A percentile compares a stretch with the other conserved stretches of the same genome.
Conservation (phyloP, 35 echinoderm and acorn worm species). For the Heliocidaris tuberculata region DNA sequence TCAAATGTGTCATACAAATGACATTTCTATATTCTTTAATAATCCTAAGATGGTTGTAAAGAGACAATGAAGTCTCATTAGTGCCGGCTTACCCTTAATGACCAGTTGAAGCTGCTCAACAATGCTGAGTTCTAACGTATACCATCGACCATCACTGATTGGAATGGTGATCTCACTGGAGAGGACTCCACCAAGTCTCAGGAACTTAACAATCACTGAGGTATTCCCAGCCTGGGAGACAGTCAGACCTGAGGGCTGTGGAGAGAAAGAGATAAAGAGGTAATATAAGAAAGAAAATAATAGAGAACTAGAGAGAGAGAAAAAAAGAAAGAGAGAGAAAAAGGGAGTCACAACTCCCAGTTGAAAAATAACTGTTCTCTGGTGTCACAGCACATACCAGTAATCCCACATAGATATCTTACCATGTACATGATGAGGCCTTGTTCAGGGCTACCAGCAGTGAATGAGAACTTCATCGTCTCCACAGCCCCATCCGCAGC, state of each 20-base stretch:
- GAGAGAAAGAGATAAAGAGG: neutral
- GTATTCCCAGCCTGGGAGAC: slow-evolving; percentile 63
- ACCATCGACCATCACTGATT: slow-evolving; percentile 85
- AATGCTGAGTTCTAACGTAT: slow-evolving; percentile 55
- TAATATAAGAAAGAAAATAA: neutral
- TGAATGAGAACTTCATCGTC: slow-evolving; percentile 71
- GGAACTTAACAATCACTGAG: slow-evolving; percentile 61
- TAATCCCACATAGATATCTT: slow-evolving; percentile 4
- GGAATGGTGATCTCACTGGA: slow-evolving; percentile 52
- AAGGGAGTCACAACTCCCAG: neutral
- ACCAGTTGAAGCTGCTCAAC: slow-evolving; percentile 55
- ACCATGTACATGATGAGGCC: slow-evolving; percentile 95
- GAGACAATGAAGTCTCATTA: too few species aligned
- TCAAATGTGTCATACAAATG: too few species aligned
- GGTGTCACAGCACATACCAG: too few species aligned
- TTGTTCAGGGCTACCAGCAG: slow-evolving; percentile 57
- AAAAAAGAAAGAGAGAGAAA: neutral
- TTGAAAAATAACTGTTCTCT: too few species aligned
- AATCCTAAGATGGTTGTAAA: too few species aligned
- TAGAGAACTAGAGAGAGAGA: neutral
- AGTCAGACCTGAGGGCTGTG: slow-evolving; percentile 79
- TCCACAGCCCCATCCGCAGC: slow-evolving; percentile 6
- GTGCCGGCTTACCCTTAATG: slow-evolving; percentile 69
- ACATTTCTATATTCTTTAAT: too few species aligned
- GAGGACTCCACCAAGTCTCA: slow-evolving; percentile 75